phyloP scores from a whole-genome alignment of 92 coral and sea anemone genomes.

The Chrysogorgia sp. region DNA sequence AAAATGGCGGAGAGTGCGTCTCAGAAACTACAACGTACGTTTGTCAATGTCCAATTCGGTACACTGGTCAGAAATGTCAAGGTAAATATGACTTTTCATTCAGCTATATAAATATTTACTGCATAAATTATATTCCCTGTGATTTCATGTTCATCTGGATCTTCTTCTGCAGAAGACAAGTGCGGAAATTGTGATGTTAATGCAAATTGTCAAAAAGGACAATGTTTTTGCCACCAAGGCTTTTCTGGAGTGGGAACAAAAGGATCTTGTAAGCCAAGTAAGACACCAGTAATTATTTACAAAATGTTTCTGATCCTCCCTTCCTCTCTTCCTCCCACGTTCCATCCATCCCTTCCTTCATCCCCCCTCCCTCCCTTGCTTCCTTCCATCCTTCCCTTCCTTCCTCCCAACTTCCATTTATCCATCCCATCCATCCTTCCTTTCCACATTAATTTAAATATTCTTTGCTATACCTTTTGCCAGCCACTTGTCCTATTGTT shows the following conservation, averaged over 20 bases:
- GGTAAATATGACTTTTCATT: conserved; percentile 57
- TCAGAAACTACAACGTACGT: conserved; percentile 70
- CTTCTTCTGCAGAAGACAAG: conserved; percentile 73
- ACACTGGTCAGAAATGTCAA: conserved; percentile 80
- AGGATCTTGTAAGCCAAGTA: conserved; percentile 55
- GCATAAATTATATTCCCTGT: background rate
- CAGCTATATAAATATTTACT: background rate
- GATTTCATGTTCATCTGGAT: background rate
- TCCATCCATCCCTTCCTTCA: too few species aligned
- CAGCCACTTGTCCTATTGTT: too few species aligned
- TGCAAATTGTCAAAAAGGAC: conserved; percentile 87
- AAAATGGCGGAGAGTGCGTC: conserved; percentile 81
- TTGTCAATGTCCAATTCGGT: conserved; percentile 88
- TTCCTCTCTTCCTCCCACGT: too few species aligned
- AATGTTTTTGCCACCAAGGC: conserved; percentile 82
- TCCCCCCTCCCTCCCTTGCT: too few species aligned
- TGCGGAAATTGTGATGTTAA: conserved; percentile 87
- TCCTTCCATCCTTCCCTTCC: too few species aligned
- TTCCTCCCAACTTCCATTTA: too few species aligned
- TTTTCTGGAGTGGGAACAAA: conserved; percentile 72
- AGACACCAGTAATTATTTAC: background rate
- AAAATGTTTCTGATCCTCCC: background rate
- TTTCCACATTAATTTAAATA: too few species aligned
- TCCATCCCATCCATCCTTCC: too few species aligned
- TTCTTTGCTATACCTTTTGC: too few species aligned